Evolutionary conservation across 2,888 invertebrate species (phyloP).

Genomic region (Lasioglossum vierecki): DNA sequence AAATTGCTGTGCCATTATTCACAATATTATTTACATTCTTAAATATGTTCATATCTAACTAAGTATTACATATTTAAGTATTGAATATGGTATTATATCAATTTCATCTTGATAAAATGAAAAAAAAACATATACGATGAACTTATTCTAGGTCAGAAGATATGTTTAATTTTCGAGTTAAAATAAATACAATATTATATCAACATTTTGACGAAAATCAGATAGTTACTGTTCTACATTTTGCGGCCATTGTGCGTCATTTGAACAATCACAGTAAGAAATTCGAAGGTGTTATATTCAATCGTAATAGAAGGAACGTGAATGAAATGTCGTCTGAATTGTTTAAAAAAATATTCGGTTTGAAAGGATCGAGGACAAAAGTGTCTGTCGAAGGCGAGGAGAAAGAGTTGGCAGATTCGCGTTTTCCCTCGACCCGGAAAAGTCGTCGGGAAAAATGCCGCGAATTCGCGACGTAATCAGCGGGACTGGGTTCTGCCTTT

Average conservation of each 20-base stretch:
- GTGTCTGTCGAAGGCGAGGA: not conserved
- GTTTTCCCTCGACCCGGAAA: constrained; percentile 37
- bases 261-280: not conserved
- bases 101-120: too few species aligned
- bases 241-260: too few species aligned
- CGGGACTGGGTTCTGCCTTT: constrained; percentile 18
- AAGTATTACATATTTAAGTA: too few species aligned
- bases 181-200: too few species aligned
- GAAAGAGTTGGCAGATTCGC: not conserved
- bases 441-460: constrained; percentile 14
- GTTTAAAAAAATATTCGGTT: not conserved
- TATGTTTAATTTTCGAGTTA: too few species aligned
- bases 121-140: too few species aligned
- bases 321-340: not conserved
- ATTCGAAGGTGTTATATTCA: not conserved
- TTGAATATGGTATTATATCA: too few species aligned
- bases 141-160: too few species aligned
- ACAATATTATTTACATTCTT: too few species aligned
- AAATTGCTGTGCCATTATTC: too few species aligned
- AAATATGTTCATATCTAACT: too few species aligned
- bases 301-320: not conserved
- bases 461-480: constrained; percentile 31
- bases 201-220: too few species aligned
- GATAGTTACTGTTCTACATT: not conserved
- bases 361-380: not conserved